These are phyloP conservation scores for Pontoporia blainvillei DNA, from an alignment of 2,113 vertebrate genomes.

Conservation along the genomic window DNA sequence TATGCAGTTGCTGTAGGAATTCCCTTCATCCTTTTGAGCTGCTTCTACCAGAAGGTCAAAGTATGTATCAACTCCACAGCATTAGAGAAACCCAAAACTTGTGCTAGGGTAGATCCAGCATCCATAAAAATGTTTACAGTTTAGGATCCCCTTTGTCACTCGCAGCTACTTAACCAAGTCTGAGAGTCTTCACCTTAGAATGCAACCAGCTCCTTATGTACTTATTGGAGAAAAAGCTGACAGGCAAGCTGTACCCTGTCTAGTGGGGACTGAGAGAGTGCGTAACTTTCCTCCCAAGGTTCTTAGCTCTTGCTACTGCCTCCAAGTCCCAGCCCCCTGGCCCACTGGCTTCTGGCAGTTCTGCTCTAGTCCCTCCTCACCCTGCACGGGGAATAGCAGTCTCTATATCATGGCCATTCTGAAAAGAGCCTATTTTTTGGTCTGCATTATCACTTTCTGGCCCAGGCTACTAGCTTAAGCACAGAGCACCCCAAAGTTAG, in stretches of 20 bases:
- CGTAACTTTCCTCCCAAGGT: not conserved
- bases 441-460: not conserved
- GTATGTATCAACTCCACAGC: not conserved
- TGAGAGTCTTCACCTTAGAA: not conserved
- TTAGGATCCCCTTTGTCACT: not conserved
- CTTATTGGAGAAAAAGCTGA: not conserved
- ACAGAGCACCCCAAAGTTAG: not conserved
- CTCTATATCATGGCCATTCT: not conserved
- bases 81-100: not conserved
- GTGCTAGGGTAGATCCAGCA: not conserved
- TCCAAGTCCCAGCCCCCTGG: not conserved
- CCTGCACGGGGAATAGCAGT: not conserved
- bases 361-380: not conserved
- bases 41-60: not conserved
- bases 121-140: not conserved
- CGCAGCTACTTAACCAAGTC: not conserved
- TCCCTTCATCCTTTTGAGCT: not conserved
- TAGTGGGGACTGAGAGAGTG: not conserved
- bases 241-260: not conserved
- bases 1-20: not conserved
- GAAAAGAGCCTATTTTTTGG: not conserved
- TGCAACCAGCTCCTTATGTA: not conserved
- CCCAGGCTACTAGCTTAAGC: slow-evolving; percentile 11
- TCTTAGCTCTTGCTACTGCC: not conserved
- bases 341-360: not conserved